phyloP scores from a whole-genome alignment of 2,797 vertebrate species.

The Pachyuromys duprasi region DNA sequence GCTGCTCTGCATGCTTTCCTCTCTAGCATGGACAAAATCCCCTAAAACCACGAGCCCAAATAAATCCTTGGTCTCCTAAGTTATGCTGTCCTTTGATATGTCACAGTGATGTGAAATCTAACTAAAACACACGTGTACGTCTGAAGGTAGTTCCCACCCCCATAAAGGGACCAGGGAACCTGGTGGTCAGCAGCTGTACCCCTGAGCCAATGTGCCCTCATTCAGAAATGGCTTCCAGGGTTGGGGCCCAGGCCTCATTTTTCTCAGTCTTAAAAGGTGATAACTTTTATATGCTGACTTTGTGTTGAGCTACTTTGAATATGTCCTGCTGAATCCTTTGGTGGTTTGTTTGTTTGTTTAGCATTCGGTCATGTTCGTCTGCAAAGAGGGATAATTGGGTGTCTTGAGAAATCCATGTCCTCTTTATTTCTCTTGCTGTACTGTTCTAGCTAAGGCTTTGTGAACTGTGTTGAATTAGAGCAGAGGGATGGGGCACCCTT shows the following conservation, averaged over 20 bases:
- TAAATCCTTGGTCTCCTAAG: neutral
- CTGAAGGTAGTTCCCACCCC: neutral
- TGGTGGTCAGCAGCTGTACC: fast-evolving
- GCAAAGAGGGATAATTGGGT: neutral
- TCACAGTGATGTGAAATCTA: neutral
- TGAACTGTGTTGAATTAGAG: neutral
- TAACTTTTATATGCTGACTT: neutral
- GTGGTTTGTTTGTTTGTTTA: too few relatives aligned
- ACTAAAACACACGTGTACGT: neutral
- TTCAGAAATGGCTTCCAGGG: fast-evolving
- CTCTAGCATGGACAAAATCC: neutral
- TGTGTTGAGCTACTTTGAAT: neutral
- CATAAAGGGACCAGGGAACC: neutral
- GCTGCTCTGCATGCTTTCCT: neutral
- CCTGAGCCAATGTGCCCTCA: fast-evolving
- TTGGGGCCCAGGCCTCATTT: neutral
- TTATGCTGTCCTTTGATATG: too few relatives aligned
- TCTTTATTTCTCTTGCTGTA: neutral
- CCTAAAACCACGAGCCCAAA: neutral
- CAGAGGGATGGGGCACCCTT: neutral
- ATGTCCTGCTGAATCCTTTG: neutral
- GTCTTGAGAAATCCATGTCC: neutral
- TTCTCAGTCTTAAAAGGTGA: neutral
- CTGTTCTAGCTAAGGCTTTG: neutral
- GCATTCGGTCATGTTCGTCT: neutral